Conservation (phyloP, 2,888 invertebrate genomes). For the Stenurella melanura region DNA sequence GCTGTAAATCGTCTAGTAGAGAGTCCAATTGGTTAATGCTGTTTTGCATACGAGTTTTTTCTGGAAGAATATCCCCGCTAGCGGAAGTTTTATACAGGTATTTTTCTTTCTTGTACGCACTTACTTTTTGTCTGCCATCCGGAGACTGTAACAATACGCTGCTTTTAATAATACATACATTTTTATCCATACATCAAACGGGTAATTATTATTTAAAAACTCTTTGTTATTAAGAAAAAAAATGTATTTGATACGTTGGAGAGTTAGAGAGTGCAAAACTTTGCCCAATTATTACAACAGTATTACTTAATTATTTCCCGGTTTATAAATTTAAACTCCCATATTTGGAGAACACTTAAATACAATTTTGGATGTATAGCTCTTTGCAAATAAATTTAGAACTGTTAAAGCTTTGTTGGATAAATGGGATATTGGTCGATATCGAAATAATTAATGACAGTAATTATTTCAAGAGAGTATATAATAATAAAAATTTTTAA, state of each 20-base stretch:
- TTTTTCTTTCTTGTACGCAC: slow-evolving; percentile 70
- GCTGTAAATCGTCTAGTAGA: slow-evolving; percentile 83
- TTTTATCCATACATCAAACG: background rate
- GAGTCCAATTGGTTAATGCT: slow-evolving; percentile 87
- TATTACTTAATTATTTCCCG: too few species aligned
- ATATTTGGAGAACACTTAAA: too few species aligned
- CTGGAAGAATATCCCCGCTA: slow-evolving; percentile 63
- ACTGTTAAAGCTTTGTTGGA: too few species aligned
- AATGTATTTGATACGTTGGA: background rate
- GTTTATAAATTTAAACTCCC: too few species aligned
- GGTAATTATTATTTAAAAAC: slow-evolving; percentile 15
- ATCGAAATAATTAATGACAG: too few species aligned
- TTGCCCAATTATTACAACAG: too few species aligned
- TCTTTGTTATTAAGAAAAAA: background rate
- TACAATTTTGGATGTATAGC: too few species aligned
- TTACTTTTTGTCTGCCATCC: slow-evolving; percentile 70
- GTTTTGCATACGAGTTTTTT: slow-evolving; percentile 72
- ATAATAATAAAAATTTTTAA: too few species aligned
- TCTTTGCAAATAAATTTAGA: too few species aligned
- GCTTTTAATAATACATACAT: background rate
- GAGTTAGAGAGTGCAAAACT: too few species aligned
- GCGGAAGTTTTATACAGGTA: slow-evolving; percentile 67
- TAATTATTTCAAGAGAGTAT: too few species aligned
- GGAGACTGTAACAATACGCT: slow-evolving; percentile 66
- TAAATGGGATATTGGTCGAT: too few species aligned